Conservation (phyloP, 1,140 invertebrate species). For the Scylla paramamosain region DNA sequence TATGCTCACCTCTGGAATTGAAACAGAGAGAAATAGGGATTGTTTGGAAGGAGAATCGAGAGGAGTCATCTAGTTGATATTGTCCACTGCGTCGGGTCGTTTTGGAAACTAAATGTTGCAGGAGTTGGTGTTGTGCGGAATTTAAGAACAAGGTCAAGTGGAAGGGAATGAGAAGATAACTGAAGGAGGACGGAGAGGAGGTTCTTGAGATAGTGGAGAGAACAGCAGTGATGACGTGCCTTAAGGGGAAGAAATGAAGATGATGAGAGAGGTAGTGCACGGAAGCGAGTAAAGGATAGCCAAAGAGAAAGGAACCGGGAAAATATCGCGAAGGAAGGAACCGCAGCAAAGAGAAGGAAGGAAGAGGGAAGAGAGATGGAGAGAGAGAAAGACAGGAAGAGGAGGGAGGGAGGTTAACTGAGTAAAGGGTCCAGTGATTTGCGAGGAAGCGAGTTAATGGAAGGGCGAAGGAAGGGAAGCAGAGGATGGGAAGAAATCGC, state of each 20-base stretch:
- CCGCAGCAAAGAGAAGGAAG: background rate
- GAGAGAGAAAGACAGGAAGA: slow-evolving; percentile 11
- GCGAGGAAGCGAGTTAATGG: slow-evolving; percentile 18
- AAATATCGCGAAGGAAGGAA: background rate
- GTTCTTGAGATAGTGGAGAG: background rate
- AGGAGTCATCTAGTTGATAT: background rate
- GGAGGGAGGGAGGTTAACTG: background rate
- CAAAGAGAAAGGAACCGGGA: background rate
- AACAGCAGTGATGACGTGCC: background rate
- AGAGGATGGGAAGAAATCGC: background rate
- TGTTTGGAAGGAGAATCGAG: background rate
- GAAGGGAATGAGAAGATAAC: background rate
- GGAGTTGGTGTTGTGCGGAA: background rate
- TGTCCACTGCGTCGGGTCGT: background rate
- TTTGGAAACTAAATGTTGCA: background rate
- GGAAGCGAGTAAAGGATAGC: background rate
- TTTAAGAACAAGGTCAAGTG: background rate
- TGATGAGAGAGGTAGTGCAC: background rate
- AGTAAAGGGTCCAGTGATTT: slow-evolving; percentile 21
- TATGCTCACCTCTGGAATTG: background rate
- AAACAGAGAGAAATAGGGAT: background rate
- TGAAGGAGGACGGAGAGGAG: background rate
- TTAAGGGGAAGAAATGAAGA: background rate
- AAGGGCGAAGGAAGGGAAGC: background rate
- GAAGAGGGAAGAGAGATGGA: background rate